Evolutionary conservation across 2,888 invertebrate species (phyloP), one percentile per base, ranked within the genome.

Genomic region (Nymphalis c-album): DNA sequence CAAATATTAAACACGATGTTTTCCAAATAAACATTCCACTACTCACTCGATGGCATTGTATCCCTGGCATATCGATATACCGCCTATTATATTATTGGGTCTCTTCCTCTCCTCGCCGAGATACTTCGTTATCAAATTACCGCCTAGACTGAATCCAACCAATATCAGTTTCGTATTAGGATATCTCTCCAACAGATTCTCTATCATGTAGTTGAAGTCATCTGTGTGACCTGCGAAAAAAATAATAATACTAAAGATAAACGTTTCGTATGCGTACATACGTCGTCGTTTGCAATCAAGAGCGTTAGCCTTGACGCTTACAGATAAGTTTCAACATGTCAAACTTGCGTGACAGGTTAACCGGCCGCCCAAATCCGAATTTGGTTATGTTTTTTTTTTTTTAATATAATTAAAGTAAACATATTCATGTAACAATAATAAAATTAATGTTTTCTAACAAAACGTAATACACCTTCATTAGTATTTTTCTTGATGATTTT

Each of bases 131-230:
- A 98, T 95, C 73, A 98, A 92, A 91, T 98, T 98, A 31, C 97
- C 98, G 57, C 98, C 98, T 84, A 98, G 94, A 87, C 98, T 98
- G 88, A 98, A 98, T 63, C 98, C 98, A 69, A 98, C 95, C 75
- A 96, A 95, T 72, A 98, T 94, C 69, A 98, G 93, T 83, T 95
- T 95, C 51, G 96, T 96, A 74, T 93, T 93, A 4, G 96, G 95
- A 86, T 96, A 96, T 77, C 95, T 94, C 73, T 94, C 94, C 73
- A 94, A 80, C 71, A 98, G 88, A 84, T 95, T 95, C 69, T 94
- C 93, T 61, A 98, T 87, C 97, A 98, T 98, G 72, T 94, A 94
- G 77, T 95, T 94, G 86, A 95, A 97, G 88, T 98, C 98, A 59
- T 96, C 97, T 4, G 98, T 98, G 82, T 97, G 95, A 60, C 98